Evolutionary conservation across 2,113 vertebrate species (phyloP).

Genomic region (Centrocercus urophasianus): DNA sequence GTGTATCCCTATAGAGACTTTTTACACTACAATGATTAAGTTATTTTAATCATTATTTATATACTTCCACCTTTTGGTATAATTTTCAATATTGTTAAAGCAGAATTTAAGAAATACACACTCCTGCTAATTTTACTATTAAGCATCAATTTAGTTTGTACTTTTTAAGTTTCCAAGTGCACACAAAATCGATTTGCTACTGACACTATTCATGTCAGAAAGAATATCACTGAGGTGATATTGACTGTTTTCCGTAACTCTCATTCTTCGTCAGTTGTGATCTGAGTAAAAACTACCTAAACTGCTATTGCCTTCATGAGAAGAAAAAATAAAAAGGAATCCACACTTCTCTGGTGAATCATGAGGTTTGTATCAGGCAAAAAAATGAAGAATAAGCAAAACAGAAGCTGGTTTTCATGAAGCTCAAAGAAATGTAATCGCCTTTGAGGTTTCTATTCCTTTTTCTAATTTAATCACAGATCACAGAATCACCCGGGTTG

Average conservation of each 20-base stretch:
- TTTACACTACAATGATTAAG: neutral
- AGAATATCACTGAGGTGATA: neutral
- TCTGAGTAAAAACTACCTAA: neutral
- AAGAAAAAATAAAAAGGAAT: neutral
- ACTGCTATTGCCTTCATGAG: neutral
- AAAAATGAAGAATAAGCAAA: neutral
- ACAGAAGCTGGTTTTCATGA: neutral
- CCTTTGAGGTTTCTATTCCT: neutral
- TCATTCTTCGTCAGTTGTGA: neutral
- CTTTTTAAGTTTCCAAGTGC: neutral
- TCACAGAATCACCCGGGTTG: no score
- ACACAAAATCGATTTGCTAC: neutral
- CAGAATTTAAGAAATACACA: neutral
- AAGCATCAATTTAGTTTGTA: neutral
- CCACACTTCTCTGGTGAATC: neutral
- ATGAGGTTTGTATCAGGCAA: neutral
- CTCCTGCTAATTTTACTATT: neutral
- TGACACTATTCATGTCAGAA: neutral
- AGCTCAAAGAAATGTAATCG: neutral
- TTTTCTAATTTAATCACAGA: neutral
- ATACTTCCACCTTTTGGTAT: neutral
- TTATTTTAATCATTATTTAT: neutral
- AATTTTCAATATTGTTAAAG: neutral
- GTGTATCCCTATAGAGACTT: neutral
- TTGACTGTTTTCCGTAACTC: neutral